Conservation (phyloP, 1,140 invertebrate species). For the Caenorhabditis latens region DNA sequence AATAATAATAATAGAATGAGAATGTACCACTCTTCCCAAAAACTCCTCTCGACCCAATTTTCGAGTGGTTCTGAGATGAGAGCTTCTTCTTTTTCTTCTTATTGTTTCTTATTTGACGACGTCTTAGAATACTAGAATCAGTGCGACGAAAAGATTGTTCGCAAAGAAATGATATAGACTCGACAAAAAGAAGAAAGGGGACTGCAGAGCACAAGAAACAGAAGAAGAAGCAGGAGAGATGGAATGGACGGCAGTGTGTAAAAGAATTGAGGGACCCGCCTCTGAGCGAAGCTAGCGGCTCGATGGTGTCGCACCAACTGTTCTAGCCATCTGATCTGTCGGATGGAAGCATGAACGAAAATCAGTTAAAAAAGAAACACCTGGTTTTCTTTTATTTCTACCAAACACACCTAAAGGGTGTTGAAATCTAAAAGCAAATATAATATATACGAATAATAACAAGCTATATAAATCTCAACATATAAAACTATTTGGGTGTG, state of each 20-base stretch:
- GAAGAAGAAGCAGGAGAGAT: conserved; percentile 33
- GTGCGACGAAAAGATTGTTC: conserved; percentile 45
- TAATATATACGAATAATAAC: conserved; percentile 27
- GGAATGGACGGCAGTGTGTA: conserved; percentile 40
- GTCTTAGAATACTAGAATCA: conserved; percentile 13
- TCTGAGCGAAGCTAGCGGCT: conserved; percentile 10
- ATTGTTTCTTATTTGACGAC: neutral
- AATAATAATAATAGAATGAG: conserved; percentile 37
- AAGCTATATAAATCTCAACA: conserved; percentile 55
- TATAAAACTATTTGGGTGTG: conserved; percentile 37
- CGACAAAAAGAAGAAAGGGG: conserved; percentile 13
- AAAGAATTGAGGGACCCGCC: conserved; percentile 39
- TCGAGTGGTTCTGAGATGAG: conserved; percentile 14
- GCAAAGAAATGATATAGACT: conserved; percentile 31
- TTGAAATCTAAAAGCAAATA: conserved; percentile 26
- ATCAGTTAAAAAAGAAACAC: conserved; percentile 8
- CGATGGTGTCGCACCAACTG: conserved; percentile 47
- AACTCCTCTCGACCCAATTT: conserved; percentile 16
- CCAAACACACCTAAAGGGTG: conserved; percentile 41
- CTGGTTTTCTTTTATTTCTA: conserved; percentile 38
- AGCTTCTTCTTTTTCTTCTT: neutral
- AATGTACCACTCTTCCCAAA: neutral
- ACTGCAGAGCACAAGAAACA: conserved; percentile 42
- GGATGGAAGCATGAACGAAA: neutral
- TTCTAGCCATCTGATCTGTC: conserved; percentile 47